Percentiles rank a stretch among this genome's conserved stretches.
These are phyloP conservation scores for Axea sp. DNA, from an alignment of 2,888 invertebrate species.

Conservation along the genomic window DNA sequence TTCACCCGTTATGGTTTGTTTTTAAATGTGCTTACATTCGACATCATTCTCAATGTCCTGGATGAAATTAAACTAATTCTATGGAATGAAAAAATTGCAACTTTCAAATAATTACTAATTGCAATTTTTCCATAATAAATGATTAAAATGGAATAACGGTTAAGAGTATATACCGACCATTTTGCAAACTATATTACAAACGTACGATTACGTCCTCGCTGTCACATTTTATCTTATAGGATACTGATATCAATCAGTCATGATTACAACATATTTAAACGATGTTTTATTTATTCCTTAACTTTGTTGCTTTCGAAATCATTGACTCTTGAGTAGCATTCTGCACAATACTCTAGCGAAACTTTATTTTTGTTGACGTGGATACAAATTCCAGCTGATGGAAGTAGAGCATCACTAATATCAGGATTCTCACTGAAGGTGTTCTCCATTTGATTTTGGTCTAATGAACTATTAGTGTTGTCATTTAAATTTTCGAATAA, in stretches of 20 bases:
- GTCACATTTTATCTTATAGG: neutral
- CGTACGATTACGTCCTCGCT: neutral
- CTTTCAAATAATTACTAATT: neutral
- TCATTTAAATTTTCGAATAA: conserved; percentile 66
- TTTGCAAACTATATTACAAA: conserved; percentile 9
- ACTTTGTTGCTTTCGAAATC: neutral
- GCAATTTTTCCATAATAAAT: conserved; percentile 1
- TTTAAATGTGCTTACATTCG: conserved; percentile 14
- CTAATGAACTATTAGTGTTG: conserved; percentile 4
- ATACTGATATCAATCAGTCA: conserved; percentile 5
- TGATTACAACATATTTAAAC: neutral
- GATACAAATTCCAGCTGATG: conserved; percentile 82
- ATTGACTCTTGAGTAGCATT: conserved; percentile 77
- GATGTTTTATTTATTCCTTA: conserved; percentile 1
- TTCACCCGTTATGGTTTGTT: conserved; percentile 2
- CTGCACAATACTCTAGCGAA: conserved; percentile 82
- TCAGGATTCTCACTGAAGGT: conserved; percentile 10
- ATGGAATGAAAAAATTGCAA: conserved; percentile 10
- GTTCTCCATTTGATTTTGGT: conserved; percentile 13
- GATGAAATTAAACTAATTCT: neutral
- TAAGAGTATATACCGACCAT: conserved; percentile 35
- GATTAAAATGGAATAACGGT: conserved; percentile 2
- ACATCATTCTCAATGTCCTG: conserved; percentile 13
- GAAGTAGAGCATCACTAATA: conserved; percentile 8
- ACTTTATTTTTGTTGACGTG: conserved; percentile 82